phyloP scores from a whole-genome alignment of 2,113 vertebrate species.

The Probosciger aterrimus region DNA sequence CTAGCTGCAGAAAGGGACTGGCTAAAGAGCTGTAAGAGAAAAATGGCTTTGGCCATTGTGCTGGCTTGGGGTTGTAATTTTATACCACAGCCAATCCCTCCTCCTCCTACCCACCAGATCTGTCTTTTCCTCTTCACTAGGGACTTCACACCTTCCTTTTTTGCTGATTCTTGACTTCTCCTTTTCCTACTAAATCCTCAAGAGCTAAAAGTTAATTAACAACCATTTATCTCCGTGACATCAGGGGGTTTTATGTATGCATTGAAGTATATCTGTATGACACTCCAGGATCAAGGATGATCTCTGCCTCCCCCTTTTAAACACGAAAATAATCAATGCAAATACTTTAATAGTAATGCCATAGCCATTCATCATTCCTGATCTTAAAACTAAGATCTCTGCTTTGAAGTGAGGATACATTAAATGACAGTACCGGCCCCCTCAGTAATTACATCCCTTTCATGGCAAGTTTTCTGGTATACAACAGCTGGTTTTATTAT shows the following conservation, averaged over 20 bases:
- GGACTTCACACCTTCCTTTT: not conserved
- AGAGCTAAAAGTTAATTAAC: not conserved
- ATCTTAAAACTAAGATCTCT: constrained; percentile 45
- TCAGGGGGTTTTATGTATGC: not conserved
- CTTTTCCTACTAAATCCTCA: not conserved
- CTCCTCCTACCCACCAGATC: not conserved
- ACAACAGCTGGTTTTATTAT: constrained; percentile 58
- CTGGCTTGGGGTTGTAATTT: not conserved
- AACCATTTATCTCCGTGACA: not conserved
- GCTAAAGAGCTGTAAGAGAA: not conserved
- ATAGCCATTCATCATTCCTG: constrained; percentile 25
- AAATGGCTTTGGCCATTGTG: not conserved
- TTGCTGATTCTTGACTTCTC: not conserved
- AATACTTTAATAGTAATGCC: constrained; percentile 45
- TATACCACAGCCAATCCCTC: not conserved
- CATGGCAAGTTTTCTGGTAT: constrained; percentile 19
- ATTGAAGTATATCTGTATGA: not conserved
- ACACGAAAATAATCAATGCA: constrained; percentile 38
- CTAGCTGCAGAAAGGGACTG: not conserved
- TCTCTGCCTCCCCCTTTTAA: not conserved
- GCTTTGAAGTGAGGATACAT: constrained; percentile 35
- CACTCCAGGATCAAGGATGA: not conserved
- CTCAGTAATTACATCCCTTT: constrained; percentile 24
- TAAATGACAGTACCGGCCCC: constrained; percentile 14
- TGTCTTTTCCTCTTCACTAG: not conserved